A percentile compares a stretch with the other conserved stretches of the same genome.
These are phyloP conservation scores for Orycteropus afer DNA, from an alignment of 2,113 vertebrate species.

Conservation along the genomic window DNA sequence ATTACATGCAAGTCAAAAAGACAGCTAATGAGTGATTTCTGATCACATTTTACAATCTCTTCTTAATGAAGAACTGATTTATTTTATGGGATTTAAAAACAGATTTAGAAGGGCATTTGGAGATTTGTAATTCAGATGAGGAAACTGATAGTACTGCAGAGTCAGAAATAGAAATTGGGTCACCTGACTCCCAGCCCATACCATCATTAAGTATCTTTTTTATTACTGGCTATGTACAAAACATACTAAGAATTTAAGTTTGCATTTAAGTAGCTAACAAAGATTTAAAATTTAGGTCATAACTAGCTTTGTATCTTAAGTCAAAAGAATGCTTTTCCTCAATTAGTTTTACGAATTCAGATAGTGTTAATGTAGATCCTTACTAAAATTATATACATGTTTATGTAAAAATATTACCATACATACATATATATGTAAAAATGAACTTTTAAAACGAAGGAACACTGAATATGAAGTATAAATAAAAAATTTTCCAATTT, in stretches of 20 bases:
- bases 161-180: constrained; percentile 12
- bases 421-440: not conserved
- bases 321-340: constrained; percentile 46
- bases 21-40: not conserved
- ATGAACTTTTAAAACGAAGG: constrained; percentile 42
- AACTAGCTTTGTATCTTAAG: constrained; percentile 26
- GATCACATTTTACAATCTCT: not conserved
- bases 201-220: not conserved
- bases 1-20: constrained; percentile 4
- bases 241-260: not conserved
- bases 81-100: not conserved
- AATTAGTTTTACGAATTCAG: constrained; percentile 40
- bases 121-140: constrained; percentile 19
- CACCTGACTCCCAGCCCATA: not conserved
- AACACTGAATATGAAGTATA: not conserved
- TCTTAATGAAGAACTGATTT: not conserved
- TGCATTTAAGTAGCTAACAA: not conserved
- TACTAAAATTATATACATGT: not conserved
- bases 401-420: not conserved
- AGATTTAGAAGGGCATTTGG: not conserved
- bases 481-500: constrained; percentile 23
- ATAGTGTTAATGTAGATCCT: not conserved
- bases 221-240: constrained; percentile 32
- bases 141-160: not conserved
- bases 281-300: constrained; percentile 9